These are phyloP conservation scores for Heliconius ismenius DNA, from an alignment of 2,888 invertebrate species.

Conservation along the genomic window DNA sequence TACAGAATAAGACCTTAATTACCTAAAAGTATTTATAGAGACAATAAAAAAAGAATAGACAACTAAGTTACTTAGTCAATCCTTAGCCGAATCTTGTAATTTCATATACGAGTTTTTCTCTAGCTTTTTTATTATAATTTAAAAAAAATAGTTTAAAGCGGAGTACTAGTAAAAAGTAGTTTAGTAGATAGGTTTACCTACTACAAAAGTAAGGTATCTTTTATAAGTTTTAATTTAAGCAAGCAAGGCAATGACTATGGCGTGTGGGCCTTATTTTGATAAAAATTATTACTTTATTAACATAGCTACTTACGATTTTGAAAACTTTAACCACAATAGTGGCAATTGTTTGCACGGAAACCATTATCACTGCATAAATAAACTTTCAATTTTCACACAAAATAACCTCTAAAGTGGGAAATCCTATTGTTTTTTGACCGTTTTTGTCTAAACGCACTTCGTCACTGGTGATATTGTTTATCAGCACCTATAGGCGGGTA, in stretches of 20 bases:
- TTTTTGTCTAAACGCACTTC: slow-evolving; percentile 59
- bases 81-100: no score
- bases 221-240: background rate
- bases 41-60: no score
- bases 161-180: background rate
- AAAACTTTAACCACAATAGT: slow-evolving; percentile 90
- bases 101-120: no score
- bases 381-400: slow-evolving; percentile 47
- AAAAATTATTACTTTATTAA: background rate
- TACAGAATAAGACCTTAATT: background rate
- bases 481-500: slow-evolving; percentile 59
- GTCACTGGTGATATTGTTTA: slow-evolving; percentile 70
- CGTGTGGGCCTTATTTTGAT: background rate
- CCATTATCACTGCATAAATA: slow-evolving; percentile 83
- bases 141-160: no score
- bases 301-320: slow-evolving; percentile 87
- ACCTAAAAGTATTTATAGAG: no score
- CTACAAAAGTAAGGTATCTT: background rate
- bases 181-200: background rate
- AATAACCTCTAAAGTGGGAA: slow-evolving; percentile 40
- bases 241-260: background rate
- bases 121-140: no score
- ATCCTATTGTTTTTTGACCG: slow-evolving; percentile 64
- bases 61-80: no score
- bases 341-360: slow-evolving; percentile 90